Percentiles rank a stretch among this genome's conserved stretches.
phyloP scores from a whole-genome alignment of 1,140 invertebrate species.

The Plutomurus gul region DNA sequence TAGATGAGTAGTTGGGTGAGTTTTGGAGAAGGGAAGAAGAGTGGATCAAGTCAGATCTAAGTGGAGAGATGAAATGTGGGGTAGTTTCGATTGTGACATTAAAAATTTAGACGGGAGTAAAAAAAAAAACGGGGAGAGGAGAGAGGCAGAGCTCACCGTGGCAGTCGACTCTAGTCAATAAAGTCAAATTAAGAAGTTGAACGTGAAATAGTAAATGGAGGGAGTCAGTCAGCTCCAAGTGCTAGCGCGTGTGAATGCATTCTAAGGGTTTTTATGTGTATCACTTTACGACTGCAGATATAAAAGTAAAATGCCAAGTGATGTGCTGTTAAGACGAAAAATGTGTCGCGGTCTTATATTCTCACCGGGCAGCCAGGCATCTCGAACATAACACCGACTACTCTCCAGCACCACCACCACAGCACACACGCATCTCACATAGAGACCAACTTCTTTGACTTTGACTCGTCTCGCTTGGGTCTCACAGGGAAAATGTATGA shows the following conservation, averaged over 20 bases:
- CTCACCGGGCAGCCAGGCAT: constrained; percentile 20
- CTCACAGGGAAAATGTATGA: too few species aligned
- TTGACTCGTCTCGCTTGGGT: too few species aligned
- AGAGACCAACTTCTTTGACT: too few species aligned
- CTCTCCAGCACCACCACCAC: too few species aligned
- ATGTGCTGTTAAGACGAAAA: constrained; percentile 45
- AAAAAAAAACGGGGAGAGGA: constrained; percentile 36
- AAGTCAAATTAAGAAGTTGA: constrained; percentile 50
- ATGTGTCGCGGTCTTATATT: constrained; percentile 41
- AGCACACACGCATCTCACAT: too few species aligned
- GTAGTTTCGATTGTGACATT: constrained; percentile 46
- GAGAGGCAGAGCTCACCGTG: background rate
- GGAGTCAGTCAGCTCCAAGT: background rate
- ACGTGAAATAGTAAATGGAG: constrained; percentile 31
- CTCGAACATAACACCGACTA: background rate
- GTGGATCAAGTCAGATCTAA: background rate
- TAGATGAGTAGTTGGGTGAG: background rate
- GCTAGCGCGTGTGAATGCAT: constrained; percentile 9
- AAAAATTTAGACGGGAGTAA: constrained; percentile 42
- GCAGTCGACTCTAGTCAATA: constrained; percentile 45
- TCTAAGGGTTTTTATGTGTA: constrained; percentile 40
- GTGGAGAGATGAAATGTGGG: constrained; percentile 25
- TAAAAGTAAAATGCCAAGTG: constrained; percentile 44
- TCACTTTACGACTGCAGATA: constrained; percentile 40
- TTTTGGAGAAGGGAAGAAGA: background rate